Evolutionary conservation across 2,888 invertebrate species (phyloP), one percentile per base, ranked within the genome.

Genomic region (Drosophila borealis): DNA sequence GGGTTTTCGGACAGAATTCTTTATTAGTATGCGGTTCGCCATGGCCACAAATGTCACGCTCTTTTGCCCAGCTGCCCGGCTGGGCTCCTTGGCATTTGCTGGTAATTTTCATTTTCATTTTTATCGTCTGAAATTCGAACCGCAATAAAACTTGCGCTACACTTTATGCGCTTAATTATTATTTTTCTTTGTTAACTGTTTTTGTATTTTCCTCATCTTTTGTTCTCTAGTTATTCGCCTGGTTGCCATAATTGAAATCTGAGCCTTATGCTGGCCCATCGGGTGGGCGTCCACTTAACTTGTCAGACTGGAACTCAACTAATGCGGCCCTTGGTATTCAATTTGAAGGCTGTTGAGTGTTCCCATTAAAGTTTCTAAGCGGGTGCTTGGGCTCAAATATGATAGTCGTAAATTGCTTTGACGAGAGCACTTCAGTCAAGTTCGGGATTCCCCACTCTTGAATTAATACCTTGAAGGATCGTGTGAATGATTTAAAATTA

Each of bases 101-200:
- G 34, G 37, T 48, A 33, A 17, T 60, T 51, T 74, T 62, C 29
- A 70, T 73, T 61, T 78, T 74, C 53, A 73, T 61, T 67, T 74
- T 74, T 56, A 64, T 64, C 54, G 60, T 11, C 67, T 67, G 82
- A 78, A 82, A 82, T 78, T 83, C 71, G 76, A 82, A 78, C 54
- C 81, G 67, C 65, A 73, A 78, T 82, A 74, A 84, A 75, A 76
- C 34, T 69, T 62, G 48, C 46, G 57, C 55, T 42, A 63, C 67
- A 42, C 70, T 80, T 80, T 68, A 76, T 83, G 70, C 70, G 54
- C 78, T 74, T 83, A 80, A 82, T 83, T 86, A 80, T 70, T 67
- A 70, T 80, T 65, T 55, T 48, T 33, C 44, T 44, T 65, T 57
- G 59, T 60, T 64, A 46, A 44, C 70, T 61, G 50, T 53, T 70